Evolutionary conservation across 1,140 invertebrate genomes (phyloP).

Genomic region (Aphelinus certus): DNA sequence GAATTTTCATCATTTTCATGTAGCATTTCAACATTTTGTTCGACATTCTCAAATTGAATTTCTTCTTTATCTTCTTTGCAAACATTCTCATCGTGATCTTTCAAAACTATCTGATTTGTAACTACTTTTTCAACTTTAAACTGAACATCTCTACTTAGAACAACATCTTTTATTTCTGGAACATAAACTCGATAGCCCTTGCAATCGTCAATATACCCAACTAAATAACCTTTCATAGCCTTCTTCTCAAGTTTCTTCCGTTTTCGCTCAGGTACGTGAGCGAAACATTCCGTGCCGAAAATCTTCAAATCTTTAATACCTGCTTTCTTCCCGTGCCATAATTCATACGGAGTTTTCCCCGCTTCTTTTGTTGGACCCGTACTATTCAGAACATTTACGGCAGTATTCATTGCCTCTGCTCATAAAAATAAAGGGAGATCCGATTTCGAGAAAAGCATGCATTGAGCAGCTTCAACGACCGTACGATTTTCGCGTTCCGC

Average conservation of each 20-base stretch:
- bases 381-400: neutral
- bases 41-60: too few relatives aligned
- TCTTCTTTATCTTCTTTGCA: too few relatives aligned
- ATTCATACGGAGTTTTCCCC: slow-evolving; percentile 5
- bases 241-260: neutral
- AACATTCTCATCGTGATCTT: too few relatives aligned
- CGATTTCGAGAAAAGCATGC: slow-evolving; percentile 10
- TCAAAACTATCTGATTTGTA: too few relatives aligned
- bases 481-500: slow-evolving; percentile 10
- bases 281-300: neutral
- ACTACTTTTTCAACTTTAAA: neutral
- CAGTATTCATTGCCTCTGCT: slow-evolving; percentile 29
- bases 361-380: neutral
- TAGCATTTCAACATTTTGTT: too few relatives aligned
- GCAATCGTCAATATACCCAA: neutral
- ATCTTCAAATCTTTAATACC: neutral
- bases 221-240: neutral
- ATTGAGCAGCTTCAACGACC: neutral
- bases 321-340: neutral
- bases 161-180: neutral
- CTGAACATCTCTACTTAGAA: neutral
- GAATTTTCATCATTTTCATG: too few relatives aligned
- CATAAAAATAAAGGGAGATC: slow-evolving; percentile 6
- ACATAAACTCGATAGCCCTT: neutral
- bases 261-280: neutral